phyloP scores from a whole-genome alignment of 53 echinoderm and acorn worm genomes.

The Holothuria scabra region DNA sequence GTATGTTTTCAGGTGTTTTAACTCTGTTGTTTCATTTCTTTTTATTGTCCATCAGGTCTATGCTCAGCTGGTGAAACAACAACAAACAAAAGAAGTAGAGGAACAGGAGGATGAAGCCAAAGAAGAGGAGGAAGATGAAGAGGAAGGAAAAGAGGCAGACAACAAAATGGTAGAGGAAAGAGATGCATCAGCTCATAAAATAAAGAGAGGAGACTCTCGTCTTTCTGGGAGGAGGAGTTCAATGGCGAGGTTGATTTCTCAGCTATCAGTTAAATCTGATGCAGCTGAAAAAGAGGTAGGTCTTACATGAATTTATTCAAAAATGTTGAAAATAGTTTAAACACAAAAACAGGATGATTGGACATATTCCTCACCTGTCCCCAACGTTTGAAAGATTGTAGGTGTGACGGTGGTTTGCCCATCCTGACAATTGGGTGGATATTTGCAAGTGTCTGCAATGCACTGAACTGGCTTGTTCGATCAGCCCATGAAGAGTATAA shows the following conservation, averaged over 20 bases:
- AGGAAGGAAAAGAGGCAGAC: conserved; percentile 31
- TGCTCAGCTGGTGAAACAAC: conserved; percentile 61
- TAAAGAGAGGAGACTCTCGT: conserved; percentile 9
- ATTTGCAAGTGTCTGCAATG: too few species aligned
- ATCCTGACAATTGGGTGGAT: too few species aligned
- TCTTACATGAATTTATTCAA: neutral
- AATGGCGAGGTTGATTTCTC: neutral
- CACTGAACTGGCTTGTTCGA: too few species aligned
- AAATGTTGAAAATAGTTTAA: too few species aligned
- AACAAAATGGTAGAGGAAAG: conserved; percentile 34
- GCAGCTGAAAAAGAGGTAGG: neutral
- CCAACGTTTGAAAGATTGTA: too few species aligned
- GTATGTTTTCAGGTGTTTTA: too few species aligned
- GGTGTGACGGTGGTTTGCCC: too few species aligned
- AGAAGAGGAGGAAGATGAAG: conserved; percentile 63
- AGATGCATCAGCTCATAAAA: neutral
- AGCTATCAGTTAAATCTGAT: conserved; percentile 24
- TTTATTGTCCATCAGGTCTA: too few species aligned
- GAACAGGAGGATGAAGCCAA: conserved; percentile 42
- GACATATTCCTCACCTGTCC: too few species aligned
- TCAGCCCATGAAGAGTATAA: too few species aligned
- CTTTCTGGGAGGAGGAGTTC: conserved; percentile 13
- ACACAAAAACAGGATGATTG: too few species aligned
- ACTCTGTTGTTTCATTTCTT: too few species aligned
- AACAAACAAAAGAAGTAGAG: conserved; percentile 65